phyloP scores from a whole-genome alignment of 2,888 invertebrate species.

The Mycogona germanica region DNA sequence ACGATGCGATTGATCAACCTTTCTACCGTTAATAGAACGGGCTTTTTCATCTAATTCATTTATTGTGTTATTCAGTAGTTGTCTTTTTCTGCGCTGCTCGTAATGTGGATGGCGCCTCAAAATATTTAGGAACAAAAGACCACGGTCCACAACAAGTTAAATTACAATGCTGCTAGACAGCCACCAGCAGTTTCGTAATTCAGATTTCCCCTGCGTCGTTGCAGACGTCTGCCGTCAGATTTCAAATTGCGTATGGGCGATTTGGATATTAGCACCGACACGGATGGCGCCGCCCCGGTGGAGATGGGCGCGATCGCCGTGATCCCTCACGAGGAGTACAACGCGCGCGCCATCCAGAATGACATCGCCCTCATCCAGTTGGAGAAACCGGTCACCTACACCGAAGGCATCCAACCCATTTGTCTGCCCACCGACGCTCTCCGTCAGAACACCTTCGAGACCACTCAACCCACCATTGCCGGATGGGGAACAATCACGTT shows the following conservation, averaged over 20 bases:
- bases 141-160: too few species aligned
- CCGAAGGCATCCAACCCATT: constrained; percentile 55
- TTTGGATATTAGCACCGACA: constrained; percentile 19
- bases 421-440: constrained; percentile 54
- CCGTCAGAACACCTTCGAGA: constrained; percentile 43
- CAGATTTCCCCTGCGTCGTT: too few species aligned
- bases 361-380: constrained; percentile 67
- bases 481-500: constrained; percentile 68
- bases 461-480: constrained; percentile 53
- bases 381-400: constrained; percentile 39
- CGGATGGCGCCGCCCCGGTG: constrained; percentile 19
- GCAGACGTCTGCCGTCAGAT: background rate
- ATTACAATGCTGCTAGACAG: too few species aligned
- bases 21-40: too few species aligned
- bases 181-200: too few species aligned
- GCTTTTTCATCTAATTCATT: too few species aligned
- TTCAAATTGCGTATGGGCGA: constrained; percentile 7
- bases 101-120: too few species aligned
- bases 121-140: too few species aligned
- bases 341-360: constrained; percentile 46
- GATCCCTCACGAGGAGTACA: constrained; percentile 55
- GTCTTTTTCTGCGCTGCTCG: too few species aligned
- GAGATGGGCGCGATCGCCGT: constrained; percentile 34
- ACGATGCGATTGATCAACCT: too few species aligned
- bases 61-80: too few species aligned